phyloP scores from a whole-genome alignment of 2,113 vertebrate species.

The Zosterops japonicus region DNA sequence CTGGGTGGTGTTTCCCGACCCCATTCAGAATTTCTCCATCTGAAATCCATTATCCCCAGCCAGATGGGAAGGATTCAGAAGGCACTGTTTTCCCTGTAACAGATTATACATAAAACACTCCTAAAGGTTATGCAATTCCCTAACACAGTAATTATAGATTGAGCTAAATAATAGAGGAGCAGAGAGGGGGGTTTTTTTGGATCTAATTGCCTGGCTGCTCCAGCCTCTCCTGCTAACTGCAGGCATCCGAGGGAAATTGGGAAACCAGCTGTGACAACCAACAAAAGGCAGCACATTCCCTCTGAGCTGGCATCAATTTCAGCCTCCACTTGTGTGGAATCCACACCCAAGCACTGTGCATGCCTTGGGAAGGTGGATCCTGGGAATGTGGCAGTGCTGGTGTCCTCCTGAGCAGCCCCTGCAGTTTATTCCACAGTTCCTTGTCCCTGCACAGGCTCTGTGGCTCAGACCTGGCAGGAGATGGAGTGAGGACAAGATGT shows the following conservation, averaged over 20 bases:
- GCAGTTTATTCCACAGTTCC: rapidly evolving
- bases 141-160: conserved; percentile 31
- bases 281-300: neutral
- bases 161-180: conserved; percentile 59
- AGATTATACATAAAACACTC: conserved; percentile 7
- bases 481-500: neutral
- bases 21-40: neutral
- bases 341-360: neutral
- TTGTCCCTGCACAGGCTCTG: neutral
- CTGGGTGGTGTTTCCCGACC: neutral
- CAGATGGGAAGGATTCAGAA: conserved; percentile 21
- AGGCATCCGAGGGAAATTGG: neutral
- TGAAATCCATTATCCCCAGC: neutral
- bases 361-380: neutral
- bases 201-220: conserved; percentile 44
- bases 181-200: neutral
- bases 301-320: neutral
- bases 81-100: neutral
- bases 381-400: neutral
- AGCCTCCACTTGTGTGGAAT: neutral
- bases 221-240: neutral
- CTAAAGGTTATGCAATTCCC: conserved; percentile 31
- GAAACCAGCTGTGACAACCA: conserved; percentile 19
- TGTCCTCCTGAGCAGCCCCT: neutral
- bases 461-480: neutral